phyloP scores from a whole-genome alignment of 2,113 vertebrate genomes.

The Gopherus flavomarginatus region DNA sequence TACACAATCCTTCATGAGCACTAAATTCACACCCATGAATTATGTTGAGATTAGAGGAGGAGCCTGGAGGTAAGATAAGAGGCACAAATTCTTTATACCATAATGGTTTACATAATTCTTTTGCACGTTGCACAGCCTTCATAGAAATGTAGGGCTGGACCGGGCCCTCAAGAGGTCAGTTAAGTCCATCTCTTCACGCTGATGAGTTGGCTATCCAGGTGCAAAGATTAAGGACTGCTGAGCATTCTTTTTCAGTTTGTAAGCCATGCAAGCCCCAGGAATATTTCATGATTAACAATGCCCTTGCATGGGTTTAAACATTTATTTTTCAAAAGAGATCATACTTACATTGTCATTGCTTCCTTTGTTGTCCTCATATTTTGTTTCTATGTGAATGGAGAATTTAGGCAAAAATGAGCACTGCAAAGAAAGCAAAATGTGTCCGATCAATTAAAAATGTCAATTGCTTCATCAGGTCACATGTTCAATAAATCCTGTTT shows the following conservation, averaged over 20 bases:
- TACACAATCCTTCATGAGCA: not conserved
- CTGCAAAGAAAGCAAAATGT: conserved; percentile 74
- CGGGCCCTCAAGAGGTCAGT: not conserved
- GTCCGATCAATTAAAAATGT: not conserved
- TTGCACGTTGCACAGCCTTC: not conserved
- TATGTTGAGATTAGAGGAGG: not conserved
- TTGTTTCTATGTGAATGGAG: conserved; percentile 95
- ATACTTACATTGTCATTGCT: conserved; percentile 89
- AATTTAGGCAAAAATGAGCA: conserved; percentile 94
- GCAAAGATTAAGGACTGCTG: not conserved
- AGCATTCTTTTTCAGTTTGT: not conserved
- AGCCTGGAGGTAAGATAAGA: not conserved
- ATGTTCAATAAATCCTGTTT: not conserved
- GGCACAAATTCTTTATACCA: not conserved
- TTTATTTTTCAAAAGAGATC: not conserved
- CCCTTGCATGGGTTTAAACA: not conserved
- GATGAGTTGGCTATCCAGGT: not conserved
- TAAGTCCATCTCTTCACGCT: not conserved
- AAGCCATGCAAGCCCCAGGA: not conserved
- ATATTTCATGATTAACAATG: not conserved
- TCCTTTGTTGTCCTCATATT: conserved; percentile 94
- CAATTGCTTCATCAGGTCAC: not conserved
- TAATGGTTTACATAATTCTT: not conserved
- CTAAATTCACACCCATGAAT: not conserved
- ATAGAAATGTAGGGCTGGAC: not conserved